A percentile compares a stretch with the other conserved stretches of the same genome.
These are phyloP conservation scores for Limnephilus rhombicus DNA, from an alignment of 2,888 invertebrate genomes.

Conservation along the genomic window DNA sequence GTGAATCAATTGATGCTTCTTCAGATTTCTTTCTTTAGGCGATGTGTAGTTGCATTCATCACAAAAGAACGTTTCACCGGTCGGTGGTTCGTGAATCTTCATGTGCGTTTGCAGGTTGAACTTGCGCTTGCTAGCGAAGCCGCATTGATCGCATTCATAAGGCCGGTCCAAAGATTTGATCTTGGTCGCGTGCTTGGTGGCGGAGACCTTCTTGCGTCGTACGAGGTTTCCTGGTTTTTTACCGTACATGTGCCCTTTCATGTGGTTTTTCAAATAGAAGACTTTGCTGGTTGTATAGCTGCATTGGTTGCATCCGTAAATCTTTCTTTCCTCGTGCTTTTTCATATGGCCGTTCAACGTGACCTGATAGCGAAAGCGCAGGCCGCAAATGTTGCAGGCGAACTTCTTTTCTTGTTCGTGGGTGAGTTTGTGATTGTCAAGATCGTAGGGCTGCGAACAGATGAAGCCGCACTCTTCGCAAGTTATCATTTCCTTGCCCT, in stretches of 20 bases:
- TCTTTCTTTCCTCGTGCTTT: slow-evolving; percentile 55
- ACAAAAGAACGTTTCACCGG: slow-evolving; percentile 50
- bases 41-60: slow-evolving; percentile 53
- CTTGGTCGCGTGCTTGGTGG: slow-evolving; percentile 34
- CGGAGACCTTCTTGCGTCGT: not conserved
- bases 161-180: slow-evolving; percentile 50
- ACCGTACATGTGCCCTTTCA: slow-evolving; percentile 40
- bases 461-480: slow-evolving; percentile 53
- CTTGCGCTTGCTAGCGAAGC: slow-evolving; percentile 54
- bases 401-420: slow-evolving; percentile 55
- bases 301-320: slow-evolving; percentile 54
- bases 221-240: slow-evolving; percentile 11
- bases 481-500: slow-evolving; percentile 42
- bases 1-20: slow-evolving; percentile 50
- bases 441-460: slow-evolving; percentile 30
- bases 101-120: slow-evolving; percentile 55
- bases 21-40: slow-evolving; percentile 44
- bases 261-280: slow-evolving; percentile 52
- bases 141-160: slow-evolving; percentile 53
- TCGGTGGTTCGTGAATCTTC: slow-evolving; percentile 52
- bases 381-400: slow-evolving; percentile 40
- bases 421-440: slow-evolving; percentile 46
- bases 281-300: slow-evolving; percentile 55
- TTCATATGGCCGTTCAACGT: slow-evolving; percentile 56
- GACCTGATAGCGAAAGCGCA: slow-evolving; percentile 50